Evolutionary conservation across 2,113 vertebrate genomes (phyloP).

Genomic region (Vidua macroura): DNA sequence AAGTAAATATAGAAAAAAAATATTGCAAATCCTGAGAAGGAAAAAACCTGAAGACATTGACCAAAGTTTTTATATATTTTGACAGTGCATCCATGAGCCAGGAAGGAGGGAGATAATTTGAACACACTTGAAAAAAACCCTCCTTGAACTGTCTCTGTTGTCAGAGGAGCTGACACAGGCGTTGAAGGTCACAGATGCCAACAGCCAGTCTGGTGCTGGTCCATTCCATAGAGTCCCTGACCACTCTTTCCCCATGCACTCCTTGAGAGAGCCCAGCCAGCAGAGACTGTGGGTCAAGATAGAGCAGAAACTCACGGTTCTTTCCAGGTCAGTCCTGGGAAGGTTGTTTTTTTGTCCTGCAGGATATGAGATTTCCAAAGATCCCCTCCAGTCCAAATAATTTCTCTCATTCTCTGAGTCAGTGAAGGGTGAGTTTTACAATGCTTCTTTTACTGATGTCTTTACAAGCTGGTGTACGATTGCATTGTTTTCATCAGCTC

Average conservation of each 20-base stretch:
- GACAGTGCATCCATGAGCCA: background rate
- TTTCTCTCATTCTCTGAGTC: background rate
- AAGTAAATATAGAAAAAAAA: background rate
- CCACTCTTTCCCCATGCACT: accelerated
- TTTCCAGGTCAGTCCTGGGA: background rate
- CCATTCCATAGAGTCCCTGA: background rate
- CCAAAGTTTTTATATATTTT: background rate
- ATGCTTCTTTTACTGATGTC: background rate
- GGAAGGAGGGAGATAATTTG: background rate
- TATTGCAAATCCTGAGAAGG: background rate
- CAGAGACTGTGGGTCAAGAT: background rate
- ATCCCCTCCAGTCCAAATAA: background rate
- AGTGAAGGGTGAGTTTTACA: background rate
- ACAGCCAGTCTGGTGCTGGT: background rate
- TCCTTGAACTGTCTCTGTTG: background rate
- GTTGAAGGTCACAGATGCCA: background rate
- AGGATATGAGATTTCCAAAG: background rate
- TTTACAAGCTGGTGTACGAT: background rate
- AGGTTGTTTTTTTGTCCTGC: background rate
- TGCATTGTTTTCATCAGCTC: background rate
- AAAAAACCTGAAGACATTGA: background rate
- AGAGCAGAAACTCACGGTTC: background rate
- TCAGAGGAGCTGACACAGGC: background rate
- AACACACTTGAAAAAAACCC: background rate
- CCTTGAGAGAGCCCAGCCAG: background rate